phyloP scores from a whole-genome alignment of 2,888 invertebrate species.

The Lymantria dispar region DNA sequence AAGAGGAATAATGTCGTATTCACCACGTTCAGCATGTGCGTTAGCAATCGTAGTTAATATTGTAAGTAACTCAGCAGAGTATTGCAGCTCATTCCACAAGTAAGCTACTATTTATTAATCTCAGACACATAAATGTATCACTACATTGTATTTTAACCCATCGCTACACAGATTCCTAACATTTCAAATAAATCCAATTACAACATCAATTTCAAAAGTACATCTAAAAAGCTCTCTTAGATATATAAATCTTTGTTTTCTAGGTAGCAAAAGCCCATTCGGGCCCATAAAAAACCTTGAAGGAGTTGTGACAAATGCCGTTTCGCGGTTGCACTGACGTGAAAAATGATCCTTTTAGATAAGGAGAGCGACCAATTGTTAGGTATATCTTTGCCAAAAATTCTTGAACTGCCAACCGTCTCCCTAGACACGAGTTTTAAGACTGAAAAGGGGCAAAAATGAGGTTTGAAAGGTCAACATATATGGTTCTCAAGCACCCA shows the following conservation, averaged over 20 bases:
- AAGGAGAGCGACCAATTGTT: constrained; percentile 70
- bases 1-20: too few species aligned
- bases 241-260: constrained; percentile 58
- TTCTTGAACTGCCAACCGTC: constrained; percentile 29
- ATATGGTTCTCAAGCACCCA: constrained; percentile 30
- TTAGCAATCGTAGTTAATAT: too few species aligned
- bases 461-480: constrained; percentile 24
- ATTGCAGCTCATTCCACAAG: too few species aligned
- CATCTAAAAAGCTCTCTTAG: constrained; percentile 24
- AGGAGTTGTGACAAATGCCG: constrained; percentile 73
- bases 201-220: constrained; percentile 31
- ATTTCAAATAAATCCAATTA: constrained; percentile 27
- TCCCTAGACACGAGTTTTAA: not conserved
- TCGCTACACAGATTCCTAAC: too few species aligned
- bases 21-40: too few species aligned
- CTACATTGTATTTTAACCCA: constrained; percentile 13
- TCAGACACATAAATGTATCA: too few species aligned
- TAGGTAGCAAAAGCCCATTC: constrained; percentile 42
- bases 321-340: constrained; percentile 68
- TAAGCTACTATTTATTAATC: too few species aligned
- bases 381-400: constrained; percentile 51
- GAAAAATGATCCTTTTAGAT: constrained; percentile 76
- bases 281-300: constrained; percentile 63
- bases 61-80: too few species aligned
- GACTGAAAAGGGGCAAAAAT: not conserved